phyloP scores from a whole-genome alignment of 2,888 invertebrate genomes.

The Caenorhabditis japonica region DNA sequence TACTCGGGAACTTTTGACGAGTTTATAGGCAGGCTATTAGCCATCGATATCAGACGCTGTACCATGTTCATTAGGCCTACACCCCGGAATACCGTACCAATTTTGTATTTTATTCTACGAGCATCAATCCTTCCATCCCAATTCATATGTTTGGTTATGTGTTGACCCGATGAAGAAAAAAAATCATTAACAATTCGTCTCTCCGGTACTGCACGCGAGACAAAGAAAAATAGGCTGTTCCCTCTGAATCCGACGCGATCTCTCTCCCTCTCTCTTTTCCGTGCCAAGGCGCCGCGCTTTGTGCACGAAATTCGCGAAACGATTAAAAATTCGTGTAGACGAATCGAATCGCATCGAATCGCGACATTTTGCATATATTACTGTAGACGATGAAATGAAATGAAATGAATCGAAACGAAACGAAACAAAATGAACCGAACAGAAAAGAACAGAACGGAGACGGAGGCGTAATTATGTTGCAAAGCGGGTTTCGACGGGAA shows the following conservation, averaged over 20 bases:
- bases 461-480: slow-evolving; percentile 48
- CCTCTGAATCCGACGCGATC: slow-evolving; percentile 8
- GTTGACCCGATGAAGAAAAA: no score
- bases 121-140: slow-evolving; percentile 16
- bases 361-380: slow-evolving; percentile 48
- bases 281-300: not conserved
- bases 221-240: slow-evolving; percentile 18
- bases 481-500: slow-evolving; percentile 29
- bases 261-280: slow-evolving; percentile 1
- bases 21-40: no score
- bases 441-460: slow-evolving; percentile 23
- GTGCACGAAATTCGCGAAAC: slow-evolving; percentile 16
- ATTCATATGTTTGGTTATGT: slow-evolving; percentile 32
- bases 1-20: no score
- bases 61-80: no score
- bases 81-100: no score
- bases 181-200: slow-evolving; percentile 48
- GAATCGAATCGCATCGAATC: no score
- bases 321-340: slow-evolving; percentile 38
- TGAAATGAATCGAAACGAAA: no score
- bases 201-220: slow-evolving; percentile 26
- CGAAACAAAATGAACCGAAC: slow-evolving; percentile 33
- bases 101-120: no score
- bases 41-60: no score
- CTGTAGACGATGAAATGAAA: slow-evolving; percentile 20